Conservation (phyloP, 1,140 invertebrate species). For the Andrena cerasifolii region DNA sequence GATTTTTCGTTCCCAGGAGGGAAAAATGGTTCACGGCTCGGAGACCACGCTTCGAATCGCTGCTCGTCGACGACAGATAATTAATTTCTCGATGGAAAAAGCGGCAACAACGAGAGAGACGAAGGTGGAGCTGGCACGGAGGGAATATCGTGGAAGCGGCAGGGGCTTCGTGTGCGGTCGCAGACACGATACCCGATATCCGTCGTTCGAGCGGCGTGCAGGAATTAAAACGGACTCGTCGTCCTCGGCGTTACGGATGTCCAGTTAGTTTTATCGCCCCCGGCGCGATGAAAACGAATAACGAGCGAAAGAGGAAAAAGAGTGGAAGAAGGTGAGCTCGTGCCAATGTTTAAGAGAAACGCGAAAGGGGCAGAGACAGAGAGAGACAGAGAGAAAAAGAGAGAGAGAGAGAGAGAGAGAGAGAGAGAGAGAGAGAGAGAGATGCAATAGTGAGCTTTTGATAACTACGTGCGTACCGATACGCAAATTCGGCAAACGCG, state of each 20-base stretch:
- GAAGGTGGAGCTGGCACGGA: background rate
- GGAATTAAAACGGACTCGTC: slow-evolving; percentile 51
- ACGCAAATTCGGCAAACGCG: slow-evolving; percentile 33
- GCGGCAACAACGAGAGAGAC: background rate
- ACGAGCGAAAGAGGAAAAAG: background rate
- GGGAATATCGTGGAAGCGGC: slow-evolving; percentile 17
- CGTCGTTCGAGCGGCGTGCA: slow-evolving; percentile 36
- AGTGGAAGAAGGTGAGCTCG: background rate
- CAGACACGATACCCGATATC: slow-evolving; percentile 53
- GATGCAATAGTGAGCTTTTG: background rate
- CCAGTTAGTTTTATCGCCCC: slow-evolving; percentile 43
- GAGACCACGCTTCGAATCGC: slow-evolving; percentile 19
- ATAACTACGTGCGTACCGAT: slow-evolving; percentile 33
- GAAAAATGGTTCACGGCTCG: slow-evolving; percentile 16
- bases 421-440: background rate
- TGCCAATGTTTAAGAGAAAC: background rate
- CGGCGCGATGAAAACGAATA: slow-evolving; percentile 27
- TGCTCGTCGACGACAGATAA: slow-evolving; percentile 54
- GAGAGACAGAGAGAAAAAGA: background rate
- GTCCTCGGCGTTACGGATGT: slow-evolving; percentile 36
- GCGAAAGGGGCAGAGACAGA: background rate
- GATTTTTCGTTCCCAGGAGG: background rate
- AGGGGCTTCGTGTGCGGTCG: slow-evolving; percentile 50
- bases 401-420: background rate
- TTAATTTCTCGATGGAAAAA: slow-evolving; percentile 55